Conservation (phyloP, 2,888 invertebrate species). For the Torymus aiolomorphi region DNA sequence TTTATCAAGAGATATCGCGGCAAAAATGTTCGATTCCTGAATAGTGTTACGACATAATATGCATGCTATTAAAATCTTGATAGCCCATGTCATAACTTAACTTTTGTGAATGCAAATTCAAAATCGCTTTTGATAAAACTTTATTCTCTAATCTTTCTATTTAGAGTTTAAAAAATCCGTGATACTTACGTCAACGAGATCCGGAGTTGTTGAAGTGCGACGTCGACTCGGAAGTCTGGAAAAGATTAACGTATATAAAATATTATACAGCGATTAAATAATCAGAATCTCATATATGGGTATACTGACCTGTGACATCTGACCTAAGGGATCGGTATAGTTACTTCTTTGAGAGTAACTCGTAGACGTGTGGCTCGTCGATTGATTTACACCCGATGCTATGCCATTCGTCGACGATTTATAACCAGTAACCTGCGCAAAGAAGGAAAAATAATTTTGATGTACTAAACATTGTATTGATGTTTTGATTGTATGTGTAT, state of each 20-base stretch:
- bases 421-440: slow-evolving; percentile 70
- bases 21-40: no score
- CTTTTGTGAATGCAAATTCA: no score
- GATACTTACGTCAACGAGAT: slow-evolving; percentile 38
- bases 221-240: slow-evolving; percentile 46
- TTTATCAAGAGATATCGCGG: no score
- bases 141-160: no score
- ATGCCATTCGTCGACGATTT: slow-evolving; percentile 70
- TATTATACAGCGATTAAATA: neutral
- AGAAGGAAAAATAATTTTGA: no score
- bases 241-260: neutral
- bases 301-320: slow-evolving; percentile 70
- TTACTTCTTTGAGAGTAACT: slow-evolving; percentile 70
- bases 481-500: no score
- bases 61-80: no score
- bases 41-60: no score
- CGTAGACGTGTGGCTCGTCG: slow-evolving; percentile 68
- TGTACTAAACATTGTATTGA: no score
- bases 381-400: slow-evolving; percentile 68
- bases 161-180: no score
- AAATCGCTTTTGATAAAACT: no score
- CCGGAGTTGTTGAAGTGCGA: slow-evolving; percentile 52
- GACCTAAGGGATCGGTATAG: slow-evolving; percentile 70
- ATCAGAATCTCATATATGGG: neutral
- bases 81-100: no score